A percentile compares a stretch with the other conserved stretches of the same genome.
These are phyloP conservation scores for Philopotamus ludificatus DNA, from an alignment of 1,140 invertebrate genomes.

Conservation along the genomic window DNA sequence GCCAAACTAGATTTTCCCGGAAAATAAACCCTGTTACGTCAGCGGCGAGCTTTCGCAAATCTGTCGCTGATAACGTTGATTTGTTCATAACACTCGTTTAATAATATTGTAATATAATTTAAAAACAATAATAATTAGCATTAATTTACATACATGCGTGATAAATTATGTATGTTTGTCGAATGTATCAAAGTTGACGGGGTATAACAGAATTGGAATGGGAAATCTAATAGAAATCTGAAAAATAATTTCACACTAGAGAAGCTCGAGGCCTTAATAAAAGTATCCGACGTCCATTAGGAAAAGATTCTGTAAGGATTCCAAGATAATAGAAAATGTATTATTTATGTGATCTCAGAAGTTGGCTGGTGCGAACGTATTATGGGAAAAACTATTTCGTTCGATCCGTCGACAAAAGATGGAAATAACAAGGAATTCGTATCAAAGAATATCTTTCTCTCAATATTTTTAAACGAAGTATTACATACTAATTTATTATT, in stretches of 20 bases:
- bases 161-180: too few species aligned
- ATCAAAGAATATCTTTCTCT: too few species aligned
- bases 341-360: slow-evolving; percentile 22
- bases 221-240: slow-evolving; percentile 30
- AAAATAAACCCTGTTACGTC: too few species aligned
- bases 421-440: background rate
- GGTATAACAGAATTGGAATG: slow-evolving; percentile 17
- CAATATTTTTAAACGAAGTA: too few species aligned
- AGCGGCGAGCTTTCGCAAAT: too few species aligned
- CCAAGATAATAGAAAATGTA: slow-evolving; percentile 35
- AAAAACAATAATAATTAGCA: too few species aligned
- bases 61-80: too few species aligned
- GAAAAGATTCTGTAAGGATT: slow-evolving; percentile 28
- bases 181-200: too few species aligned
- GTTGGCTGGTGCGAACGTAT: background rate
- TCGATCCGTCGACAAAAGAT: background rate
- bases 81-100: too few species aligned
- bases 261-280: slow-evolving; percentile 28
- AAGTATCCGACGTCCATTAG: slow-evolving; percentile 34
- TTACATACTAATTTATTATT: too few species aligned
- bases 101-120: too few species aligned
- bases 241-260: slow-evolving; percentile 34
- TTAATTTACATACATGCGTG: too few species aligned
- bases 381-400: slow-evolving; percentile 11
- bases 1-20: slow-evolving; percentile 3